Conservation (phyloP, 2,113 vertebrate genomes). For the Pongo pygmaeus region DNA sequence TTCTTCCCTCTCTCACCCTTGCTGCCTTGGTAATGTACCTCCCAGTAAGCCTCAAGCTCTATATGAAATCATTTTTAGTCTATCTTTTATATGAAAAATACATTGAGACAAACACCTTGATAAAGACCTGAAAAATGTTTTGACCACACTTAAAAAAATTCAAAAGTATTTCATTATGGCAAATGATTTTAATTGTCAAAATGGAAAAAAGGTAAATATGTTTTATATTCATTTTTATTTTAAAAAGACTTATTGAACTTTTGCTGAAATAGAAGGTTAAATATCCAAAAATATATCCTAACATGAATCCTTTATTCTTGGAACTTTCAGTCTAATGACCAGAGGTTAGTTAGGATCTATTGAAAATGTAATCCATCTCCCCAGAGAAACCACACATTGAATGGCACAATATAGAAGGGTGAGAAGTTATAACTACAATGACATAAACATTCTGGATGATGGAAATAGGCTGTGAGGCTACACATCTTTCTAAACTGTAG, state of each 20-base stretch:
- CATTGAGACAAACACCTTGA: neutral
- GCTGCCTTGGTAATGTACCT: neutral
- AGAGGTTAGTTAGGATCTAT: neutral
- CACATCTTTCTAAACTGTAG: neutral
- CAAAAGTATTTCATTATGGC: neutral
- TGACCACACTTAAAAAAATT: neutral
- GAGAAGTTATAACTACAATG: neutral
- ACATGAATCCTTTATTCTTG: neutral
- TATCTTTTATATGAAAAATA: neutral
- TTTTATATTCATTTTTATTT: neutral
- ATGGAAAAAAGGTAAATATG: neutral
- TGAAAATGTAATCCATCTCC: neutral
- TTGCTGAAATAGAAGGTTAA: neutral
- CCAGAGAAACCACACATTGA: neutral
- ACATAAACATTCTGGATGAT: neutral
- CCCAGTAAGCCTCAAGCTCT: neutral
- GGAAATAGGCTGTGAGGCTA: neutral
- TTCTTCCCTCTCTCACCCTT: neutral
- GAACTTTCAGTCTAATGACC: neutral
- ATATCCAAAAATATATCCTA: neutral
- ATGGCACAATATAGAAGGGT: neutral
- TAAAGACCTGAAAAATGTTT: neutral
- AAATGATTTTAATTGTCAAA: neutral
- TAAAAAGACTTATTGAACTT: neutral
- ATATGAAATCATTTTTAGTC: neutral